Base-by-base conservation (phyloP, 2,888 invertebrate genomes). In the Orthosia cruda region DNA sequence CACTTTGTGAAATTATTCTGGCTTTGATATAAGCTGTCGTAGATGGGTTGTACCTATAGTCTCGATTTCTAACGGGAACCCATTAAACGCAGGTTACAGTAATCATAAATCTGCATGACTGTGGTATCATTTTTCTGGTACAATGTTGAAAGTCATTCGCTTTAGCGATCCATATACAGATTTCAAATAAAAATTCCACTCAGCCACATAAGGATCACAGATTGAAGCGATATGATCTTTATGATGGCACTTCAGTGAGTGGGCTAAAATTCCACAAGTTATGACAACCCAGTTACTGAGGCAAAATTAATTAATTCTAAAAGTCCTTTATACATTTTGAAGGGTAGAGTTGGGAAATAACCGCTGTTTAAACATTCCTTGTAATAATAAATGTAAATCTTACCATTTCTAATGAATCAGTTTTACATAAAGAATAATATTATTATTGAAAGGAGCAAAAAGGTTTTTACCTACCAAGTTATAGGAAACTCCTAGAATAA, bases 151-250 rank as follows among this genome's bases (percentile, higher is more conserved):
- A 69, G 50, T 58, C 40, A 63, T 73, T 40, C 18, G 26, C n/a
- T 62, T 3, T 5, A 20, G 45, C 45, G 50, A 47, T 54, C 40
- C 55, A 15, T 20, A n/a, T 20, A 45, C 23, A 59, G 58, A 54
- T 68, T 54, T 7, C n/a, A 61, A 76, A 76, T 63, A 71, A 63
- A 75, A 76, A 77, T 16, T 62, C 63, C 64, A 11, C n/a, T 55
- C 16, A 65, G 3, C 54, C 49, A 64, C 40, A 16, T 50, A 77
- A 59, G 59, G 54, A 71, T 45, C 18, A 49, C 63, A 52, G n/a
- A n/a, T n/a, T n/a, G n/a, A 59, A 18, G 26, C 16, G 70, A 71
- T 77, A 75, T 40, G 40, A 75, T 75, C 75, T 77, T 62, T 70
- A 77, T 55, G 15, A 69, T 20, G 45, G 26, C 26, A 62, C n/a